Percentiles rank a stretch among this genome's conserved stretches.
Evolutionary conservation across 2,797 vertebrate genomes (phyloP).

Genomic region (Ciconia nigra): DNA sequence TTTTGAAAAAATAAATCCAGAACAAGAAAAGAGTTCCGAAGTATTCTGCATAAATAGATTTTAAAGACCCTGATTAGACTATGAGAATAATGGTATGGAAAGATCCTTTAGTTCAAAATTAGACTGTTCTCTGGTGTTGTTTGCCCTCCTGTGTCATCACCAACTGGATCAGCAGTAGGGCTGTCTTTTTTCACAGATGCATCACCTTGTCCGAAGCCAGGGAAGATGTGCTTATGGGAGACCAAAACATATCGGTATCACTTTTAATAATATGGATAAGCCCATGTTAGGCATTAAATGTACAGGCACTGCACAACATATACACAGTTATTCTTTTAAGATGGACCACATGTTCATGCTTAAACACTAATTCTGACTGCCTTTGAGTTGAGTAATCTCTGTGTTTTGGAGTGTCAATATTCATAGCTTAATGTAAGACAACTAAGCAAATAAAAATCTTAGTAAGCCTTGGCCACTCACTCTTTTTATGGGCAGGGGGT

Average conservation of each 20-base stretch:
- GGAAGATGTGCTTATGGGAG: background rate
- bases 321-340: accelerated
- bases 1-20: constrained; percentile 60
- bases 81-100: background rate
- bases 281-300: background rate
- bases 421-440: background rate
- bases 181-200: background rate
- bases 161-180: background rate
- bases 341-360: background rate
- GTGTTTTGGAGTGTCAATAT: background rate
- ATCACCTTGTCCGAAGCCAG: background rate
- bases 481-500: background rate
- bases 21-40: constrained; percentile 55
- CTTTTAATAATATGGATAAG: accelerated
- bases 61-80: constrained; percentile 14
- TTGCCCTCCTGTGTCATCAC: background rate
- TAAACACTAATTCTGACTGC: background rate
- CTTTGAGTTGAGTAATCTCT: background rate
- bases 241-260: background rate
- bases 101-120: background rate
- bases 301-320: background rate
- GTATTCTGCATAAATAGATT: background rate
- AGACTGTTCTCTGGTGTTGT: background rate
- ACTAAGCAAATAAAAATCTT: background rate
- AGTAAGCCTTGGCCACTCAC: background rate